Evolutionary conservation across 1,140 invertebrate genomes (phyloP), one percentile per base, ranked within the genome.

Genomic region (Neodiprion virginianus): DNA sequence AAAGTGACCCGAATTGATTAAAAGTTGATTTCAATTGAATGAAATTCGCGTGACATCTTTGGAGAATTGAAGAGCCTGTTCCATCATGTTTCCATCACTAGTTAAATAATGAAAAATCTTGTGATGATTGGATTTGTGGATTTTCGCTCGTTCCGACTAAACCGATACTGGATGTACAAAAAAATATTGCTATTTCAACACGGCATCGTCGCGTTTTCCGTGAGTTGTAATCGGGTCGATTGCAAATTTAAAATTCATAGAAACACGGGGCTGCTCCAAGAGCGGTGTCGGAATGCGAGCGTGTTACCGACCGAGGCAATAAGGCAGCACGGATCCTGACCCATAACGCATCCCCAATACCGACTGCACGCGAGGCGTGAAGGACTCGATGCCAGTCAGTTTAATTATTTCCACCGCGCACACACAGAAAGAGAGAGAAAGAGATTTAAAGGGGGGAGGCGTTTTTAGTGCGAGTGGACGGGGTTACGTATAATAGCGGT

Each of bases 181-280:
- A 40, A 40, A 40, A 40, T 5, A 40, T 40, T 40, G 2, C 28
- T 2, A 40, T 40, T 40, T 40, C 28, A 40, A 40, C 28, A 5
- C 4, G 53, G 11, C 8, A 17, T 61, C n/a, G 53, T 61, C 53
- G 53, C 11, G 5, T 61, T 61, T 61, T 11, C 0, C n/a, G 8
- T 5, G 53, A 17, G n/a, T 17, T 17, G 53, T 14, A 61, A 7
- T 12, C 53, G 53, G 53, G 53, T 61, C 53, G 53, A 61, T 61
- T 61, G 53, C 53, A 14, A 61, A 61, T 61, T 61, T 61, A 61
- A 61, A 61, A 61, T 61, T 61, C 53, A 61, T 12, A 61, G 53
- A 61, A 61, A 61, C 53, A 61, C 11, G 11, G 53, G 53, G 11
- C 53, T 61, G 53, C 53, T 40, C 28, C 28, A 40, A 5, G 28